These are phyloP conservation scores for Macroramphosus scolopax DNA, from an alignment of 2,797 vertebrate species.

Conservation along the genomic window DNA sequence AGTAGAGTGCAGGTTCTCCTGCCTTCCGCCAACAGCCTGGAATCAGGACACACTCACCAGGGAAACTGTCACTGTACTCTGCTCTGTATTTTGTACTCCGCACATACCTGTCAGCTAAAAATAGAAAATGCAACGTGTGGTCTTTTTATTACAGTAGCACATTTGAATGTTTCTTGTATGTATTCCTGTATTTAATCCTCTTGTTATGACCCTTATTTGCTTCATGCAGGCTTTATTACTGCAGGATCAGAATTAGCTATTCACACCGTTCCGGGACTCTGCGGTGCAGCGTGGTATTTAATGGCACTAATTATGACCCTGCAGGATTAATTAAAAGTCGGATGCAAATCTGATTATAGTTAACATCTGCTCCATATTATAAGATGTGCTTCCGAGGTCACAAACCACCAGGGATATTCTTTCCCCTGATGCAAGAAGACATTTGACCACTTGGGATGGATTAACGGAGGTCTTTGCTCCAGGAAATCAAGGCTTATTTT, in stretches of 20 bases:
- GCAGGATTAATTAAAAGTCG: constrained; percentile 63
- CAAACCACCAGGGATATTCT: constrained; percentile 38
- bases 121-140: constrained; percentile 6
- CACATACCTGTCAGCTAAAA: constrained; percentile 21
- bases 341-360: constrained; percentile 62
- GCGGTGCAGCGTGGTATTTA: constrained; percentile 30
- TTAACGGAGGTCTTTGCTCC: constrained; percentile 62
- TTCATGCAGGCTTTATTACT: no score
- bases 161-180: not conserved
- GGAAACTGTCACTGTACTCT: constrained; percentile 6
- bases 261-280: constrained; percentile 20
- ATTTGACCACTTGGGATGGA: constrained; percentile 57
- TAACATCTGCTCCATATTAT: constrained; percentile 64
- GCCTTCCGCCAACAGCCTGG: constrained; percentile 36
- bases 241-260: no score
- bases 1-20: constrained; percentile 37
- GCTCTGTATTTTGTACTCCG: constrained; percentile 28
- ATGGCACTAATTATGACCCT: constrained; percentile 43
- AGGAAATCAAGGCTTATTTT: constrained; percentile 53
- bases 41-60: constrained; percentile 37
- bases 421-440: constrained; percentile 42
- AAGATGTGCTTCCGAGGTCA: constrained; percentile 48
- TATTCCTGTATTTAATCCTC: not conserved
- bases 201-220: not conserved
- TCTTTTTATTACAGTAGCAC: not conserved